These are phyloP conservation scores for Venusia cambrica DNA, from an alignment of 2,888 invertebrate genomes.

Conservation along the genomic window DNA sequence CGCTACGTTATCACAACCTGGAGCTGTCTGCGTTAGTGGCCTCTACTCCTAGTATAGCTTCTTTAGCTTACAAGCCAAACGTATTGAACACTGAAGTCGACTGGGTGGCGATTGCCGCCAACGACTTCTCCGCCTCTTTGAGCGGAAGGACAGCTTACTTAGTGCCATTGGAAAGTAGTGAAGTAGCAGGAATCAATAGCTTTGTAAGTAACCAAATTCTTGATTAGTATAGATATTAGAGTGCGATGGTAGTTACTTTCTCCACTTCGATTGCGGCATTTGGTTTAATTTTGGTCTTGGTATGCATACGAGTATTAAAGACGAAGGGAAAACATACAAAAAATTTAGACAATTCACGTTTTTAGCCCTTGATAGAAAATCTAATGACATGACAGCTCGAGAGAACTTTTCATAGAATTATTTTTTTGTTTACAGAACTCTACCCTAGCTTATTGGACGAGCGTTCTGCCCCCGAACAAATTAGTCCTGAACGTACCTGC, in stretches of 20 bases:
- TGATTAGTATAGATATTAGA: too few species aligned
- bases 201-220: conserved; percentile 78
- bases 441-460: conserved; percentile 87
- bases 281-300: too few species aligned
- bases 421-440: conserved; percentile 79
- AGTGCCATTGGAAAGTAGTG: conserved; percentile 85
- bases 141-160: conserved; percentile 88
- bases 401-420: too few species aligned
- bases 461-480: conserved; percentile 84
- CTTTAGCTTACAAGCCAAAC: conserved; percentile 87
- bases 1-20: conserved; percentile 81
- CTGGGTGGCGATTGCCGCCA: conserved; percentile 91
- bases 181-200: conserved; percentile 84
- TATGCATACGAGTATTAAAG: too few species aligned
- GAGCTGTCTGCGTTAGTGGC: conserved; percentile 87
- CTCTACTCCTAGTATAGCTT: conserved; percentile 86
- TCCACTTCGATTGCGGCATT: too few species aligned
- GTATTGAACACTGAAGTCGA: conserved; percentile 84
- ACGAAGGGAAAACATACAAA: too few species aligned
- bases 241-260: too few species aligned
- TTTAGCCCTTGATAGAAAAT: too few species aligned
- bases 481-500: conserved; percentile 88
- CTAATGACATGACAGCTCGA: conserved; percentile 7
- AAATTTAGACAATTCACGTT: too few species aligned
- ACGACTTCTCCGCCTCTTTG: conserved; percentile 90